phyloP scores from a whole-genome alignment of 1,140 invertebrate species.

The Aphelinus atriplicis region DNA sequence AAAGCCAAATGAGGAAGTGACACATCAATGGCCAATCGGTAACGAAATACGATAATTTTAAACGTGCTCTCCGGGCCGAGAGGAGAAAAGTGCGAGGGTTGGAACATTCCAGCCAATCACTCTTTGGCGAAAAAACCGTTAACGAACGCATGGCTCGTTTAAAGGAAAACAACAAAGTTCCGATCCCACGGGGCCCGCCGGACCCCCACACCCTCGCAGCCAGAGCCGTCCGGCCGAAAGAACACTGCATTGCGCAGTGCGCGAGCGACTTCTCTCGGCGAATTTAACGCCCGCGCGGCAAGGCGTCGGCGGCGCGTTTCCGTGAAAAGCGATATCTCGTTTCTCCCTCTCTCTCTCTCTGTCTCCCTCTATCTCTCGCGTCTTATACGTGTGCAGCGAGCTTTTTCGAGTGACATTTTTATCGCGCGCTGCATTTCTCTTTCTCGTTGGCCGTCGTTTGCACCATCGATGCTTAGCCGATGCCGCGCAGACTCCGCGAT shows the following conservation, averaged over 20 bases:
- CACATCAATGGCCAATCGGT: too few species aligned
- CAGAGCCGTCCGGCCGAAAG: too few species aligned
- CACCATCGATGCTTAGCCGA: background rate
- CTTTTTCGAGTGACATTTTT: slow-evolving; percentile 15
- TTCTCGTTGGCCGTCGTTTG: too few species aligned
- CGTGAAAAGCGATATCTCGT: slow-evolving; percentile 12
- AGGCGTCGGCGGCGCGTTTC: background rate
- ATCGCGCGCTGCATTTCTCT: background rate
- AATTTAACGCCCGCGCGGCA: slow-evolving; percentile 14
- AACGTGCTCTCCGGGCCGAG: too few species aligned
- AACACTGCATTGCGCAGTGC: too few species aligned
- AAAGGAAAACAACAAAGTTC: slow-evolving; percentile 5
- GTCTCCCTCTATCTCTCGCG: too few species aligned
- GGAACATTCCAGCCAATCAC: too few species aligned
- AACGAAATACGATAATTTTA: too few species aligned
- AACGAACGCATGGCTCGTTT: background rate
- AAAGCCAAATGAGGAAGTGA: too few species aligned
- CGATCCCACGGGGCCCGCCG: slow-evolving; percentile 8
- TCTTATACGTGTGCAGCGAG: too few species aligned
- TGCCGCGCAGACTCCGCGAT: background rate
- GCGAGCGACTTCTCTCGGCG: background rate
- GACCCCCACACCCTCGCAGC: background rate
- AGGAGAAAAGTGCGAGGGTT: too few species aligned
- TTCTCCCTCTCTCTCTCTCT: background rate
- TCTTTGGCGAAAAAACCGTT: too few species aligned